Percentiles rank a stretch among this genome's conserved stretches.
Conservation (phyloP, 2,888 invertebrate genomes). For the Polylopha cassiicola region DNA sequence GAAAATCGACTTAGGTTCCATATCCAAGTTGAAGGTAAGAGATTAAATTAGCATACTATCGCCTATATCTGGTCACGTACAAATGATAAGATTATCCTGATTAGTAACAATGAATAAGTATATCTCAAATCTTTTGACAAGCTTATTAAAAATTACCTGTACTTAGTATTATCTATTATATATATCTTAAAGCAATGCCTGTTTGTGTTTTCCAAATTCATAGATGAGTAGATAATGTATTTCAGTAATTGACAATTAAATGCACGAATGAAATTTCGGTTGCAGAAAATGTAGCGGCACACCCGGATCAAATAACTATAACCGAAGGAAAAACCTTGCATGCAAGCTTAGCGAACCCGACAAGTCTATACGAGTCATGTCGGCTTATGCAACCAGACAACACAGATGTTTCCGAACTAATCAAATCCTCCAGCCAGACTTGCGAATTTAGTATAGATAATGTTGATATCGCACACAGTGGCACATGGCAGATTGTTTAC, state of each 20-base stretch:
- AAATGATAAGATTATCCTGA: constrained; percentile 11
- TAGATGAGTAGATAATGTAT: too few relatives aligned
- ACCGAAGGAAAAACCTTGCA: constrained; percentile 16
- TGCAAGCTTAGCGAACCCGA: constrained; percentile 9
- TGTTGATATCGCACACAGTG: constrained; percentile 3
- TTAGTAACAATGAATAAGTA: constrained; percentile 1
- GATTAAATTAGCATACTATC: constrained; percentile 4
- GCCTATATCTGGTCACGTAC: constrained; percentile 16
- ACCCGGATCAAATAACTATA: constrained; percentile 14
- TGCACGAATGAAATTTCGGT: background rate
- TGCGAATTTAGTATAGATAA: constrained; percentile 15
- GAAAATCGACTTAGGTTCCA: constrained; percentile 15
- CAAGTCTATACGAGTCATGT: constrained; percentile 8
- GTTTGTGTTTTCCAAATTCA: too few relatives aligned
- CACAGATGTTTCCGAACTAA: background rate
- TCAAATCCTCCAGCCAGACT: background rate
- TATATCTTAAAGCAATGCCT: too few relatives aligned
- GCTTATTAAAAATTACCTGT: too few relatives aligned
- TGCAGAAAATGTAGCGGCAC: constrained; percentile 13
- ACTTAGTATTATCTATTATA: too few relatives aligned
- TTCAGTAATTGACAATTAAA: too few relatives aligned
- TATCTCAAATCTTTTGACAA: too few relatives aligned
- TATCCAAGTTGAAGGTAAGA: constrained; percentile 19
- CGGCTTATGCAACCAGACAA: constrained; percentile 6
- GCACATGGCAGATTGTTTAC: constrained; percentile 16